These are phyloP conservation scores for Stenodera caucasica DNA, from an alignment of 2,888 invertebrate genomes.

Conservation along the genomic window DNA sequence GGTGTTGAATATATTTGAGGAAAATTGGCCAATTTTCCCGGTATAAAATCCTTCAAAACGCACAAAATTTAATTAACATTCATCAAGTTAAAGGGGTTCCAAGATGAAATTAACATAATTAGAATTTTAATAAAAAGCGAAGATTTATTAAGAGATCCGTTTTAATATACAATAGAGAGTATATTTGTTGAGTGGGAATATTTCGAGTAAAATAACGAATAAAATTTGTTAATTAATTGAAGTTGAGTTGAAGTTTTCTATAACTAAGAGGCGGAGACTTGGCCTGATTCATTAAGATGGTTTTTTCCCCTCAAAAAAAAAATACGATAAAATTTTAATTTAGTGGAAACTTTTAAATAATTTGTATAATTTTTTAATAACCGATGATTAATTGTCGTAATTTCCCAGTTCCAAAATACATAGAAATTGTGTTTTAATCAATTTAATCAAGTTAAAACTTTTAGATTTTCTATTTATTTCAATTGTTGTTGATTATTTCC, in stretches of 20 bases:
- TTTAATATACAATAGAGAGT: too few species aligned
- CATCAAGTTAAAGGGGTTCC: not conserved
- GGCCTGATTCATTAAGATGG: too few species aligned
- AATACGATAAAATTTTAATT: not conserved
- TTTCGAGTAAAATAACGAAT: too few species aligned
- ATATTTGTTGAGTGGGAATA: too few species aligned
- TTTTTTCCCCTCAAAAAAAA: too few species aligned
- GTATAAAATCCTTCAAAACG: not conserved
- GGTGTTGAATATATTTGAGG: too few species aligned
- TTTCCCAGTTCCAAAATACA: too few species aligned
- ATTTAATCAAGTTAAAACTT: not conserved
- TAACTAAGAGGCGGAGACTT: too few species aligned
- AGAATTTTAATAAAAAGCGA: not conserved
- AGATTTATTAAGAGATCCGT: not conserved
- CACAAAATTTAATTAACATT: constrained; percentile 2
- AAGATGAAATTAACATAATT: not conserved
- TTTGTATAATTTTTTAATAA: not conserved
- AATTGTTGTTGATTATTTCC: not conserved
- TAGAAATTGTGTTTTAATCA: not conserved
- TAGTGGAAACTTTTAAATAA: not conserved
- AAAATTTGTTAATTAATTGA: not conserved
- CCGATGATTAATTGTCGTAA: too few species aligned
- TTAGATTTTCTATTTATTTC: not conserved
- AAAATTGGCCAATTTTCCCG: too few species aligned
- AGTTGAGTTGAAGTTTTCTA: not conserved